phyloP scores from a whole-genome alignment of 2,888 invertebrate genomes.

The Volucella zonaria region DNA sequence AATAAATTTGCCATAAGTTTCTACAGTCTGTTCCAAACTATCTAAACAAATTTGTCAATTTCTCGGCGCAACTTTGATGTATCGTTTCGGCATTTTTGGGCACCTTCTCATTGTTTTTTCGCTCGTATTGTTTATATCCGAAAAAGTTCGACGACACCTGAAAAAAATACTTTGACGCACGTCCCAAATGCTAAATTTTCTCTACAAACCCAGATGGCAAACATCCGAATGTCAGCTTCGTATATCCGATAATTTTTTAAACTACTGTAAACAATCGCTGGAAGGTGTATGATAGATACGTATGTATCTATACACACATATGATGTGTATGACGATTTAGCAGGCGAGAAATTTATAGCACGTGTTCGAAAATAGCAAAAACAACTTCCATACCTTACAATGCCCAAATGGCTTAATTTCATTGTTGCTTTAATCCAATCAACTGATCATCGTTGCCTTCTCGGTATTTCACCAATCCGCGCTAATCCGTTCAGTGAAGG shows the following conservation, averaged over 20 bases:
- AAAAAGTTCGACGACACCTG: constrained; percentile 1
- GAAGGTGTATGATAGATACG: neutral
- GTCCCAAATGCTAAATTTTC: neutral
- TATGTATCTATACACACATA: no score
- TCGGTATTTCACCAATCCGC: constrained; percentile 23
- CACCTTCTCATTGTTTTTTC: neutral
- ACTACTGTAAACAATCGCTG: neutral
- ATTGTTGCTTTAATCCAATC: constrained; percentile 25
- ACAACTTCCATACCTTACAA: neutral
- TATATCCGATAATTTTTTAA: constrained; percentile 10
- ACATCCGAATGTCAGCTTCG: neutral
- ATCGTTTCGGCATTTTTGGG: neutral
- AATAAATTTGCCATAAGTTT: no score
- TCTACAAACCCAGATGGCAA: neutral
- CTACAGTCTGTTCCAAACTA: no score
- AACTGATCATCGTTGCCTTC: neutral
- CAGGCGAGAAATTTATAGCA: constrained; percentile 1
- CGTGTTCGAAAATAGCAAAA: constrained; percentile 11
- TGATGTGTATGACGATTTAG: no score
- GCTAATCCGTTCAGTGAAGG: constrained; percentile 2
- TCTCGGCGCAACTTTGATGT: no score
- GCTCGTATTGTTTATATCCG: neutral
- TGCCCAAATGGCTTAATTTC: constrained; percentile 7
- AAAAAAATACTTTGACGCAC: neutral
- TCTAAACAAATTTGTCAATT: no score